Conservation (phyloP, 2,113 vertebrate species). For the Piaya cayana region DNA sequence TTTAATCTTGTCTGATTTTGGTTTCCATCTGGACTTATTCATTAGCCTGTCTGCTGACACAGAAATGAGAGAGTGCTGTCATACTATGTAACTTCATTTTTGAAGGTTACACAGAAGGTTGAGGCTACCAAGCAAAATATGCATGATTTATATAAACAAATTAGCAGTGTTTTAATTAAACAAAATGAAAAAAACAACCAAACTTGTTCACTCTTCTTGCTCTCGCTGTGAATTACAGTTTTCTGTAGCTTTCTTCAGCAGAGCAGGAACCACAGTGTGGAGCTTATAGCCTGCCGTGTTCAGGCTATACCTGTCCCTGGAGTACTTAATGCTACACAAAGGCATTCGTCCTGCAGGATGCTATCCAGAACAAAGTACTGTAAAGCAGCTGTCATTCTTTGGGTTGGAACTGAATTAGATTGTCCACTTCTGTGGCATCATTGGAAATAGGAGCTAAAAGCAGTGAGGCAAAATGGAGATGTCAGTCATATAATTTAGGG, state of each 20-base stretch:
- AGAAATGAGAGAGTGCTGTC: not conserved
- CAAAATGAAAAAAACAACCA: not conserved
- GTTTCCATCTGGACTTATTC: not conserved
- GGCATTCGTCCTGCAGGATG: not conserved
- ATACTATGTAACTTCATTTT: not conserved
- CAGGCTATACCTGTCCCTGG: not conserved
- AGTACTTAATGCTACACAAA: accelerated
- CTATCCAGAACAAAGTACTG: not conserved
- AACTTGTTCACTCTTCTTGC: not conserved
- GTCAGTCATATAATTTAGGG: not conserved
- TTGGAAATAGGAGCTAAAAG: not conserved
- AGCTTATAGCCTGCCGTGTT: not conserved
- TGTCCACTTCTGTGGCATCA: not conserved
- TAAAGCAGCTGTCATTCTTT: not conserved
- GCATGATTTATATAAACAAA: not conserved
- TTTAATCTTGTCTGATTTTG: not conserved
- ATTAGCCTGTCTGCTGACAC: not conserved
- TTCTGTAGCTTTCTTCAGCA: not conserved
- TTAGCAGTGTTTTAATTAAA: not conserved
- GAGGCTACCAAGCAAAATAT: not conserved
- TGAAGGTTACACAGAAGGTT: not conserved
- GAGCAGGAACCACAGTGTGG: not conserved
- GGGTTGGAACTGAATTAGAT: not conserved
- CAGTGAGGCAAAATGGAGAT: not conserved
- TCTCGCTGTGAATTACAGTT: not conserved